phyloP scores from a whole-genome alignment of 2,888 invertebrate genomes.

The Sinotaia quadrata region DNA sequence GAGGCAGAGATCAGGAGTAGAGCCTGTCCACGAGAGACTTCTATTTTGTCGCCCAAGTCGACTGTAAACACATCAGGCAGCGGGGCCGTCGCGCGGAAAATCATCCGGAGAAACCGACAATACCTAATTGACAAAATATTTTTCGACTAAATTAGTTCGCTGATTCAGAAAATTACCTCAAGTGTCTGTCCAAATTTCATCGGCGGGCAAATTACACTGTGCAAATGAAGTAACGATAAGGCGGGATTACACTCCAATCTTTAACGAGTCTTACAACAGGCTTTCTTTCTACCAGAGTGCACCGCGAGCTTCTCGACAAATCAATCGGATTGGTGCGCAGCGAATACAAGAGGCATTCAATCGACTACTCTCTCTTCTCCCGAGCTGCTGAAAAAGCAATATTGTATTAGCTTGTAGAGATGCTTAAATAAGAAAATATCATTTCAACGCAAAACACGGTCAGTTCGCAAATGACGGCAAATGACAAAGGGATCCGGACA shows the following conservation, averaged over 20 bases:
- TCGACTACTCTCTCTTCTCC: background rate
- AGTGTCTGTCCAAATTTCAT: slow-evolving; percentile 48
- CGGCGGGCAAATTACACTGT: slow-evolving; percentile 41
- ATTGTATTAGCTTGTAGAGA: slow-evolving; percentile 29
- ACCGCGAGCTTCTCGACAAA: slow-evolving; percentile 14
- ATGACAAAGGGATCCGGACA: slow-evolving; percentile 40
- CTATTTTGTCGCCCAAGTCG: slow-evolving; percentile 40
- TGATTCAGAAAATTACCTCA: slow-evolving; percentile 47
- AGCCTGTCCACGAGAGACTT: slow-evolving; percentile 35
- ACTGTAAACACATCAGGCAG: slow-evolving; percentile 41
- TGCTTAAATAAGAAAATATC: slow-evolving; percentile 39
- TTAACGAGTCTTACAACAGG: slow-evolving; percentile 37
- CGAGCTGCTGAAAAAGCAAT: slow-evolving; percentile 8
- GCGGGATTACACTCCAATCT: slow-evolving; percentile 42
- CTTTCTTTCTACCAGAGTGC: slow-evolving; percentile 29
- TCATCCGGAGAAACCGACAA: slow-evolving; percentile 42
- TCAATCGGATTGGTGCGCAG: slow-evolving; percentile 15
- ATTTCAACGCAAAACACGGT: slow-evolving; percentile 40
- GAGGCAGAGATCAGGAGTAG: slow-evolving; percentile 27
- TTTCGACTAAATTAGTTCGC: slow-evolving; percentile 48
- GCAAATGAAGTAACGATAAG: slow-evolving; percentile 46
- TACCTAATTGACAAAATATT: slow-evolving; percentile 53
- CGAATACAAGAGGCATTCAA: slow-evolving; percentile 21
- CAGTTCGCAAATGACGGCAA: slow-evolving; percentile 38
- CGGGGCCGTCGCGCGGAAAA: slow-evolving; percentile 42